A percentile compares a stretch with the other conserved stretches of the same genome.
Conservation (phyloP, 2,797 vertebrate genomes). For the Eleutherodactylus coqui region DNA sequence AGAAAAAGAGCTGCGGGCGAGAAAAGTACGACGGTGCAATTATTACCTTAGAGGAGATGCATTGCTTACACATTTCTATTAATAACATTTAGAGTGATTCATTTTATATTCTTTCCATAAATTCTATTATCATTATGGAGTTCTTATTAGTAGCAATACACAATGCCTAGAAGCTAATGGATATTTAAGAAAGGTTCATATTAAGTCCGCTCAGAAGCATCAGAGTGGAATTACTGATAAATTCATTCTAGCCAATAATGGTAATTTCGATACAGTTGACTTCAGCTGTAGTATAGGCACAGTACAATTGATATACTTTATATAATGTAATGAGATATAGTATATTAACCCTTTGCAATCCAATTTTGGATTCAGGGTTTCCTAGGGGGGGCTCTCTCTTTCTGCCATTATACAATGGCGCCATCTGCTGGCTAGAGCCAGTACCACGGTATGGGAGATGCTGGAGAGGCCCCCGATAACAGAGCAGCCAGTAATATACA, state of each 20-base stretch:
- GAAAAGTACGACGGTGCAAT: slow-evolving; percentile 22
- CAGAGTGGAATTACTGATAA: slow-evolving; percentile 3
- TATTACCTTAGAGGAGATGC: slow-evolving; percentile 29
- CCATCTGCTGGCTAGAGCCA: too few species aligned
- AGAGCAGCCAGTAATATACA: too few species aligned
- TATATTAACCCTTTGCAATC: too few species aligned
- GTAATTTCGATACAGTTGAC: neutral
- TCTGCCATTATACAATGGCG: too few species aligned
- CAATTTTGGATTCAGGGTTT: too few species aligned
- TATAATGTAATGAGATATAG: neutral
- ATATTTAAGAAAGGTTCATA: neutral
- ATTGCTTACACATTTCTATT: slow-evolving; percentile 13
- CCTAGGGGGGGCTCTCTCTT: too few species aligned
- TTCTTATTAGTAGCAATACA: neutral
- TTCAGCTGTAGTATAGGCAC: neutral
- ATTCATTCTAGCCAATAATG: neutral
- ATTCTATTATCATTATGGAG: slow-evolving; percentile 5
- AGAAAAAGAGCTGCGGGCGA: slow-evolving; percentile 32
- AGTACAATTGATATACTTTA: neutral
- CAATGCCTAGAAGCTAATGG: slow-evolving; percentile 14
- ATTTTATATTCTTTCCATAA: slow-evolving; percentile 9
- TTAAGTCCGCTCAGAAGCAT: neutral
- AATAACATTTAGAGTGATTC: slow-evolving; percentile 14
- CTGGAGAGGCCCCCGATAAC: too few species aligned
- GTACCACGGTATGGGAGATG: too few species aligned